These are phyloP conservation scores for Agapostemon virescens DNA, from an alignment of 2,888 invertebrate genomes.

Conservation along the genomic window DNA sequence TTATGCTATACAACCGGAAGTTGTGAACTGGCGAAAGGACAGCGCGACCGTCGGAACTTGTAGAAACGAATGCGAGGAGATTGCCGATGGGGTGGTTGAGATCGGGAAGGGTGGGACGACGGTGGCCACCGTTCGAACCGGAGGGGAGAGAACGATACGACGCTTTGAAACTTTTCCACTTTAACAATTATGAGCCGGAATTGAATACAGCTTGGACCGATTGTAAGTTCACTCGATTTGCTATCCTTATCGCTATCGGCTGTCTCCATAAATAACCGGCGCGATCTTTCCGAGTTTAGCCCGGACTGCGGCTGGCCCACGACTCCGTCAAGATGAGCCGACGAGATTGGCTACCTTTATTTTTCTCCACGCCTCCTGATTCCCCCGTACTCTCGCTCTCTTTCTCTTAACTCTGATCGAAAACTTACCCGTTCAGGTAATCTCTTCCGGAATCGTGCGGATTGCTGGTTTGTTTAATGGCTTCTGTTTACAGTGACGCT, in stretches of 20 bases:
- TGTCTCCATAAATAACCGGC: conserved; percentile 73
- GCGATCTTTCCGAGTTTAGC: conserved; percentile 64
- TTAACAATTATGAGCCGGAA: conserved; percentile 77
- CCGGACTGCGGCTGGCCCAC: conserved; percentile 27
- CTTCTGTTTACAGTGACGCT: background rate
- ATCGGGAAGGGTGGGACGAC: background rate
- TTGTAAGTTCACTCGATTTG: conserved; percentile 75
- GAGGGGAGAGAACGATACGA: conserved; percentile 60
- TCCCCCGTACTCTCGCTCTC: background rate
- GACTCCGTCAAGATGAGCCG: conserved; percentile 47
- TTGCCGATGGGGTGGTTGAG: conserved; percentile 29
- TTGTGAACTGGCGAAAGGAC: conserved; percentile 65
- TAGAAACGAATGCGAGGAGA: conserved; percentile 59
- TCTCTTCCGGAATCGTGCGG: background rate
- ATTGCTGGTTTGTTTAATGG: background rate
- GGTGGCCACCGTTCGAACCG: conserved; percentile 16
- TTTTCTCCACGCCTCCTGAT: conserved; percentile 5
- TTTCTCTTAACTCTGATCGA: conserved; percentile 17
- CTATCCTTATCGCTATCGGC: conserved; percentile 74
- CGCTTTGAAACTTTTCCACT: conserved; percentile 76
- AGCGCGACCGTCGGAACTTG: conserved; percentile 56
- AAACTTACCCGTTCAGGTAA: conserved; percentile 8
- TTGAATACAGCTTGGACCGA: conserved; percentile 76
- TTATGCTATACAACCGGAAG: conserved; percentile 61
- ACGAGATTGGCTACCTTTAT: conserved; percentile 43